Evolutionary conservation across 2,797 vertebrate genomes (phyloP).

Genomic region (Anabacerthia variegaticeps): DNA sequence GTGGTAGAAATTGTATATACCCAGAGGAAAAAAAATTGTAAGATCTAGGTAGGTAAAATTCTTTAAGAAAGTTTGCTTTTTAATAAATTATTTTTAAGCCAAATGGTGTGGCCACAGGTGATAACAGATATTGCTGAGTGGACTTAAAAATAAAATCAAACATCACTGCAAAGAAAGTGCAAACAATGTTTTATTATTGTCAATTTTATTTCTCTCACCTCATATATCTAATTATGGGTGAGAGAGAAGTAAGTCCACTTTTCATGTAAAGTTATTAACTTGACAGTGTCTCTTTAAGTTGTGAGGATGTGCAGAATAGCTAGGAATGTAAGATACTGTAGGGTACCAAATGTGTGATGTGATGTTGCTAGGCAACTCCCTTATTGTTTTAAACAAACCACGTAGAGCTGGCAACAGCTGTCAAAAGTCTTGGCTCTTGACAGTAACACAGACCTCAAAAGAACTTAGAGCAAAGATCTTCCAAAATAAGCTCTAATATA

Average conservation of each 20-base stretch:
- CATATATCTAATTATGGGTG: not conserved
- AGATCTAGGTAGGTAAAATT: not conserved
- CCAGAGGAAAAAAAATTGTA: not conserved
- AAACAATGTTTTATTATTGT: not conserved
- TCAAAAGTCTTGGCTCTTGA: slow-evolving; percentile 71
- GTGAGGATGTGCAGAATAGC: slow-evolving; percentile 60
- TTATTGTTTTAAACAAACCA: slow-evolving; percentile 79
- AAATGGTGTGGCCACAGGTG: not conserved
- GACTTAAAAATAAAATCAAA: not conserved
- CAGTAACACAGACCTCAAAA: slow-evolving; percentile 67
- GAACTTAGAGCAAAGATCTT: slow-evolving; percentile 70
- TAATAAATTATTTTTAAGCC: not conserved
- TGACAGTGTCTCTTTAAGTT: slow-evolving; percentile 41
- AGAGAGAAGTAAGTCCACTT: not conserved
- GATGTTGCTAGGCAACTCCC: slow-evolving; percentile 75
- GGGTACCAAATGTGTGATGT: slow-evolving; percentile 71
- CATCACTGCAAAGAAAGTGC: not conserved
- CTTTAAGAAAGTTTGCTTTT: not conserved
- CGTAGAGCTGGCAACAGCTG: slow-evolving; percentile 73
- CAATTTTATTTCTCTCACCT: not conserved
- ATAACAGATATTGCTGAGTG: not conserved
- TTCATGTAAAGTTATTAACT: not conserved
- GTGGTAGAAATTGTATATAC: not conserved
- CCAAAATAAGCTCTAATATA: slow-evolving; percentile 60
- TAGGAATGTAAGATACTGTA: slow-evolving; percentile 71